Percentiles rank a stretch among this genome's conserved stretches.
Evolutionary conservation across 2,113 vertebrate species (phyloP).

Genomic region (Albula glossodonta): DNA sequence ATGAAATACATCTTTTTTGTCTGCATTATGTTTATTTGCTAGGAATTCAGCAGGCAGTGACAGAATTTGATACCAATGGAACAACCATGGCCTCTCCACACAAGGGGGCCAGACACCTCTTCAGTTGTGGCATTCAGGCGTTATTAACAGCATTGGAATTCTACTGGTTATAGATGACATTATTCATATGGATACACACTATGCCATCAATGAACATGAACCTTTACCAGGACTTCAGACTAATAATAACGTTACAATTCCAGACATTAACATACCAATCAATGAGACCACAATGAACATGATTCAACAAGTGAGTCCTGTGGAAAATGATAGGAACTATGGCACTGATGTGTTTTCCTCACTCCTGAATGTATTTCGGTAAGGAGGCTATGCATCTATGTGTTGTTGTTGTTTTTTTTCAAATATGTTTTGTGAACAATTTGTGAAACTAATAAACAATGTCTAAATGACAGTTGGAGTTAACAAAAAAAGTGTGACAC

Average conservation of each 20-base stretch:
- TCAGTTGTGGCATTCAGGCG: not conserved
- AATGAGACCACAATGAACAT: not conserved
- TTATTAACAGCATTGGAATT: not conserved
- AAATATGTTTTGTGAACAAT: too few species aligned
- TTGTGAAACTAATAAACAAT: too few species aligned
- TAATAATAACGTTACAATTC: not conserved
- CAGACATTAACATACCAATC: not conserved
- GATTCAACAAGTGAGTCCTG: not conserved
- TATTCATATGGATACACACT: not conserved
- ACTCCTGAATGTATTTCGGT: not conserved
- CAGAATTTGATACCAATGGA: not conserved
- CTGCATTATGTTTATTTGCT: not conserved
- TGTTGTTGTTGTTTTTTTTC: too few species aligned
- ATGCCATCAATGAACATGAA: not conserved
- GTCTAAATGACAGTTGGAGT: too few species aligned
- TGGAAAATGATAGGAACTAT: not conserved
- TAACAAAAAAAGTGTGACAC: too few species aligned
- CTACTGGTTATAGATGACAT: not conserved
- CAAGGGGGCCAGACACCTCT: constrained; percentile 1
- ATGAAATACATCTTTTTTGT: not conserved
- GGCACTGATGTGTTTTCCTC: not conserved
- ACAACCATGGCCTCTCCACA: constrained; percentile 1
- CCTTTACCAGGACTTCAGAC: not conserved
- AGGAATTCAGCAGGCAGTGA: not conserved
- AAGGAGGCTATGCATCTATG: too few species aligned